These are phyloP conservation scores for Pyrochroa serraticornis DNA, from an alignment of 2,888 invertebrate species.

Conservation along the genomic window DNA sequence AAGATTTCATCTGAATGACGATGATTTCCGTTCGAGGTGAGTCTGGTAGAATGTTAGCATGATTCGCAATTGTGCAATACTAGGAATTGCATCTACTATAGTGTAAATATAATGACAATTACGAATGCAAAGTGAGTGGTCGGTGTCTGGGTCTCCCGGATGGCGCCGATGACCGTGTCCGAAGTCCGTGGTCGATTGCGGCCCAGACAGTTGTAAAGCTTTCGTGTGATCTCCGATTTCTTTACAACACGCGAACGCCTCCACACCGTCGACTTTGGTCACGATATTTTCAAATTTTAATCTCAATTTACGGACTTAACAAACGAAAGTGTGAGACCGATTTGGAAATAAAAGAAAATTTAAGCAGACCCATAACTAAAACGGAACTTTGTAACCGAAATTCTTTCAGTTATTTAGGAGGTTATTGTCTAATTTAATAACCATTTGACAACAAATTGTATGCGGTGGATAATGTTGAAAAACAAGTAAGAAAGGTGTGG, in stretches of 20 bases:
- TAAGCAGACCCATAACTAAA: too few relatives aligned
- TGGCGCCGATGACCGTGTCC: conserved; percentile 40
- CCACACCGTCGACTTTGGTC: conserved; percentile 27
- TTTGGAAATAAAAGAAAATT: too few relatives aligned
- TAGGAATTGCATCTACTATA: conserved; percentile 34
- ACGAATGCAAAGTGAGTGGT: conserved; percentile 39
- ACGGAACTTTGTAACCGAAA: too few relatives aligned
- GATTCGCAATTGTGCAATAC: conserved; percentile 32
- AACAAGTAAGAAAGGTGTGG: too few relatives aligned
- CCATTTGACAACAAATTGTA: too few relatives aligned
- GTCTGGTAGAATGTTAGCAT: conserved; percentile 22
- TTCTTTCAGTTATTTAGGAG: too few relatives aligned
- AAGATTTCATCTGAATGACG: conserved; percentile 26
- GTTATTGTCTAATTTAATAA: too few relatives aligned
- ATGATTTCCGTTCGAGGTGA: conserved; percentile 28
- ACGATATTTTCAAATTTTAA: conserved; percentile 32
- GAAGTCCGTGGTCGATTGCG: conserved; percentile 10
- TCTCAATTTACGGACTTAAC: conserved; percentile 25
- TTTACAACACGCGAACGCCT: conserved; percentile 36
- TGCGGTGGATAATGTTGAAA: too few relatives aligned
- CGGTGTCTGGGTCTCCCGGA: conserved; percentile 38
- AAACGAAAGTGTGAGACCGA: conserved; percentile 11
- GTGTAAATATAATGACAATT: conserved; percentile 44
- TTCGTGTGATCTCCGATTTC: conserved; percentile 34
- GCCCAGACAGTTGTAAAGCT: conserved; percentile 20